These are phyloP conservation scores for Magallana ariakensis DNA, from an alignment of 1,140 invertebrate genomes.

Conservation along the genomic window DNA sequence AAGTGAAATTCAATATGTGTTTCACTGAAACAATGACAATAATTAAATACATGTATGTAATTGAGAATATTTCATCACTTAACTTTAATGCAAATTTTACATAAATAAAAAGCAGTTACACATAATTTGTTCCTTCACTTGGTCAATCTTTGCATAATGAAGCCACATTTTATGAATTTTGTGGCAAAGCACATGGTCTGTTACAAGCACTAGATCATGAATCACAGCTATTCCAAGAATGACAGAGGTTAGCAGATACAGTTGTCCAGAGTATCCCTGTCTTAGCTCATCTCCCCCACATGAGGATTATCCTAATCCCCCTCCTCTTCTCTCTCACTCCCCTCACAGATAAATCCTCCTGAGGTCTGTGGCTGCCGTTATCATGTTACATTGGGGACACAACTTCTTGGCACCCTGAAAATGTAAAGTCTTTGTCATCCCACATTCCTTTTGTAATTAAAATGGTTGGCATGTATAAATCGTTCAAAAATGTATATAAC, in stretches of 20 bases:
- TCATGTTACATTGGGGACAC: constrained; percentile 96
- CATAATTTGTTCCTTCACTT: too few relatives aligned
- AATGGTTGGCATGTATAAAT: background rate
- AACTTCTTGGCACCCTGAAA: constrained; percentile 92
- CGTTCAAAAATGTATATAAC: too few relatives aligned
- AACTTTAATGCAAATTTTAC: too few relatives aligned
- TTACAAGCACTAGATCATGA: background rate
- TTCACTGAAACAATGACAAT: too few relatives aligned
- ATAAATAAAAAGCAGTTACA: too few relatives aligned
- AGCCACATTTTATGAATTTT: background rate
- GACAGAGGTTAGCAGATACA: background rate
- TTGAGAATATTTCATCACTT: too few relatives aligned
- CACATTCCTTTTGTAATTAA: background rate
- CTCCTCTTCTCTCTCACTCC: background rate
- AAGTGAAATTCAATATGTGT: background rate
- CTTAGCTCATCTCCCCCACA: too few relatives aligned
- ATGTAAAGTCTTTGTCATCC: background rate
- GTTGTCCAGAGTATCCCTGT: too few relatives aligned
- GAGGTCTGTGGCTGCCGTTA: constrained; percentile 92
- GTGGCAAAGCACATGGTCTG: background rate
- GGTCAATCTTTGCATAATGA: background rate
- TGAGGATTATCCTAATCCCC: too few relatives aligned
- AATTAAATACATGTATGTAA: too few relatives aligned
- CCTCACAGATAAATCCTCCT: constrained; percentile 92
- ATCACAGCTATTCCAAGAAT: background rate